A percentile compares a stretch with the other conserved stretches of the same genome.
Evolutionary conservation across 2,888 invertebrate genomes (phyloP).

Genomic region (Achlya flavicornis): DNA sequence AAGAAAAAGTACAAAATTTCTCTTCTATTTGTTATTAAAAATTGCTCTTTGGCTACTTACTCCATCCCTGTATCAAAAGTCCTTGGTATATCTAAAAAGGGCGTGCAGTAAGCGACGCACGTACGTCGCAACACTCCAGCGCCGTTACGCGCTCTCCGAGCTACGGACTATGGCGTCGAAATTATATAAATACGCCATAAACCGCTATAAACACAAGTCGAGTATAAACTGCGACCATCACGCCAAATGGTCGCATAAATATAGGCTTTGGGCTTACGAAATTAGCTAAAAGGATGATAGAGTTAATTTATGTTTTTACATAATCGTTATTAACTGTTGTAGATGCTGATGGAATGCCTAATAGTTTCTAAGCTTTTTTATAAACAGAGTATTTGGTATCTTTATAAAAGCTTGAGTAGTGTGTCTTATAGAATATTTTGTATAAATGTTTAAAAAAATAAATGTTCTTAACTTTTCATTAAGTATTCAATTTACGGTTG

Average conservation of each 20-base stretch:
- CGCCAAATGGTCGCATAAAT: not conserved
- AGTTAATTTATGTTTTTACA: conserved; percentile 7
- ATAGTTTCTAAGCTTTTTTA: not conserved
- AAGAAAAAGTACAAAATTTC: no score
- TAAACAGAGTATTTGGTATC: not conserved
- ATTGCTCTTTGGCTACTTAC: conserved; percentile 27
- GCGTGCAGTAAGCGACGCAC: conserved; percentile 46
- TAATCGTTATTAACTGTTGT: conserved; percentile 1
- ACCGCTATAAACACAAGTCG: conserved; percentile 39
- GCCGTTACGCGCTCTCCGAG: conserved; percentile 17
- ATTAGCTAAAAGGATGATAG: conserved; percentile 13
- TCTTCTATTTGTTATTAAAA: conserved; percentile 18
- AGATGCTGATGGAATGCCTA: not conserved
- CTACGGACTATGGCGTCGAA: conserved; percentile 26
- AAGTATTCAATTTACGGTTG: not conserved
- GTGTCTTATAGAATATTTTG: no score
- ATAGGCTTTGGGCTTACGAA: conserved; percentile 10
- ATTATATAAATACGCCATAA: conserved; percentile 45
- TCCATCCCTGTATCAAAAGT: conserved; percentile 24
- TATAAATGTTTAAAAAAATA: no score
- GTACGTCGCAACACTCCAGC: conserved; percentile 30
- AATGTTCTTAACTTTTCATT: not conserved
- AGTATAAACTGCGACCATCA: conserved; percentile 33
- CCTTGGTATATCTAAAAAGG: conserved; percentile 36
- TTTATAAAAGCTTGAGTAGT: not conserved